phyloP scores from a whole-genome alignment of 1,140 invertebrate genomes.

The Ptiloglossa arizonensis region DNA sequence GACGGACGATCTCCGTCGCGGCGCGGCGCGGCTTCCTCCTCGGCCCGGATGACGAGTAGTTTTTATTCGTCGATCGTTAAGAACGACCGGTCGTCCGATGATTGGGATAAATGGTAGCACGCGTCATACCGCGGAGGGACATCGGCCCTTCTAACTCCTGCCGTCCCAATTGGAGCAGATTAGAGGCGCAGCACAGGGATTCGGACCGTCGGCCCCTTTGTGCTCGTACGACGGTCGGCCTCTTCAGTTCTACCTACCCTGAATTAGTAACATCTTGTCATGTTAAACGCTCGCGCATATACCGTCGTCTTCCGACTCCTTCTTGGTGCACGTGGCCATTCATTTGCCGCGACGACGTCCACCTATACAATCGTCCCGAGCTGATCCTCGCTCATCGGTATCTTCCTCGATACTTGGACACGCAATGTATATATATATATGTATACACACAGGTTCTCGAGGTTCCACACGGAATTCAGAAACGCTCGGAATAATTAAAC shows the following conservation, averaged over 20 bases:
- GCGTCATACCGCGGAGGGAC: constrained; percentile 75
- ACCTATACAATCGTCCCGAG: constrained; percentile 28
- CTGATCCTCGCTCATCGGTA: neutral
- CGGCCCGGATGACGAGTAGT: constrained; percentile 74
- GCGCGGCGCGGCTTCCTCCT: constrained; percentile 67
- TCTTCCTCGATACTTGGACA: neutral
- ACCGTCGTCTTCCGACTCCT: constrained; percentile 55
- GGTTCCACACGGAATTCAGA: too few relatives aligned
- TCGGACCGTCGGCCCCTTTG: constrained; percentile 77
- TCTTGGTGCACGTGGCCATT: constrained; percentile 65
- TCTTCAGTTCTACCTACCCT: constrained; percentile 72
- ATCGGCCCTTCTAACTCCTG: constrained; percentile 69
- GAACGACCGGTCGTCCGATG: constrained; percentile 73
- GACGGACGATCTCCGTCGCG: constrained; percentile 41
- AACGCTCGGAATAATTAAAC: neutral
- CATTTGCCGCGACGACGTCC: constrained; percentile 26
- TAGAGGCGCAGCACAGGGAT: constrained; percentile 78
- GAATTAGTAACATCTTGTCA: constrained; percentile 80
- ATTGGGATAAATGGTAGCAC: constrained; percentile 81
- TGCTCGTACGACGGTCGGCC: constrained; percentile 68
- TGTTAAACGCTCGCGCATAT: constrained; percentile 75
- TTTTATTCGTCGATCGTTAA: constrained; percentile 79
- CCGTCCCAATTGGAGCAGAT: constrained; percentile 78
- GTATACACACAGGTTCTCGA: too few relatives aligned
- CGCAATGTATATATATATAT: too few relatives aligned